Percentiles rank a stretch among this genome's conserved stretches.
phyloP scores from a whole-genome alignment of 1,140 invertebrate species.

The Zaprionus taronus region DNA sequence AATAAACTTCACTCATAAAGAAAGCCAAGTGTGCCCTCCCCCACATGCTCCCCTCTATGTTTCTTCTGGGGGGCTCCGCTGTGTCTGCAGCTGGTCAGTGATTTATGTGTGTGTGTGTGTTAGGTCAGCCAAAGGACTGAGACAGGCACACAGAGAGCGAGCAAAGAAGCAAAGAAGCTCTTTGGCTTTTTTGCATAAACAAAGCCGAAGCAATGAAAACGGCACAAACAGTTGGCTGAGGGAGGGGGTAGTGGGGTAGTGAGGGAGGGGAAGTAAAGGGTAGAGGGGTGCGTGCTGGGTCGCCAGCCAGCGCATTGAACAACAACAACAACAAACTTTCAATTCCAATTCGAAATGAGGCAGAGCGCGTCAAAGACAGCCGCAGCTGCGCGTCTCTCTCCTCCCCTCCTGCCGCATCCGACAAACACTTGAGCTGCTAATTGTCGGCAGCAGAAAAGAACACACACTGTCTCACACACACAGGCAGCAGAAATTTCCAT shows the following conservation, averaged over 20 bases:
- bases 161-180: not conserved
- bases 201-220: conserved; percentile 34
- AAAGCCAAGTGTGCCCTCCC: conserved; percentile 31
- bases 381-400: conserved; percentile 32
- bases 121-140: conserved; percentile 42
- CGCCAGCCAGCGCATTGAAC: conserved; percentile 6
- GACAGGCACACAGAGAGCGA: not conserved
- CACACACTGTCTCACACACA: conserved; percentile 19
- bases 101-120: conserved; percentile 54
- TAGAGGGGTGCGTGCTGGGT: not conserved
- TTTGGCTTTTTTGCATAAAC: conserved; percentile 43
- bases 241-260: not conserved
- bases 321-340: conserved; percentile 67
- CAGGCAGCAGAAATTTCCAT: conserved; percentile 61
- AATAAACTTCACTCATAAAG: conserved; percentile 69
- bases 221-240: not conserved
- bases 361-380: conserved; percentile 77
- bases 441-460: conserved; percentile 68
- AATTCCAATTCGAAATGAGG: conserved; percentile 79
- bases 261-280: conserved; percentile 14
- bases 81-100: conserved; percentile 65
- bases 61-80: conserved; percentile 43
- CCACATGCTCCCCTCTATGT: not conserved
- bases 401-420: conserved; percentile 29
- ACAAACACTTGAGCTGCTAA: conserved; percentile 76